Conservation (phyloP, 2,797 vertebrate species). For the Pseudocheirus occidentalis region DNA sequence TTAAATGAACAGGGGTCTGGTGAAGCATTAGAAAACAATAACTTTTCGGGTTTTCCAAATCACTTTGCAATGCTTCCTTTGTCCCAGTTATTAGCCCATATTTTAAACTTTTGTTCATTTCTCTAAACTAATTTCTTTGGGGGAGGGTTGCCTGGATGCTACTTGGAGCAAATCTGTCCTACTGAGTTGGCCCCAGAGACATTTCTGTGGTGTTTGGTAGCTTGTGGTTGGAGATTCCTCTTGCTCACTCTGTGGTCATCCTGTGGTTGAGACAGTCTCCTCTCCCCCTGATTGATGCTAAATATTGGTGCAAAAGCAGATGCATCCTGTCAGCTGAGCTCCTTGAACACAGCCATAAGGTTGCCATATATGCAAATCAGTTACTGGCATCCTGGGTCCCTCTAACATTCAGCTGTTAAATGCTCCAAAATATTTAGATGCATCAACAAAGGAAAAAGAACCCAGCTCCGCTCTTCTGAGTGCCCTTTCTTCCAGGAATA, state of each 20-base stretch:
- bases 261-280: neutral
- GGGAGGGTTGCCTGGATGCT: neutral
- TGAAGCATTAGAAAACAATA: neutral
- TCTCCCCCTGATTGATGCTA: neutral
- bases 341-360: neutral
- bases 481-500: neutral
- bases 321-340: neutral
- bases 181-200: neutral
- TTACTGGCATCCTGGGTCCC: neutral
- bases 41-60: neutral
- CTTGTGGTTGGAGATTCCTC: neutral
- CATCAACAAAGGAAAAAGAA: neutral
- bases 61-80: neutral
- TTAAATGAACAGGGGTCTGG: neutral
- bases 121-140: neutral
- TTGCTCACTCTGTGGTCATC: neutral
- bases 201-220: neutral
- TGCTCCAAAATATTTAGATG: neutral
- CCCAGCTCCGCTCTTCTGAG: neutral
- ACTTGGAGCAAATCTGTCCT: neutral
- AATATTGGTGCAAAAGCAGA: neutral
- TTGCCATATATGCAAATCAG: neutral
- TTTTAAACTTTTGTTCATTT: neutral
- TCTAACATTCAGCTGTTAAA: neutral
- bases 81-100: neutral